Evolutionary conservation across 64 coral and sea anemone genomes (phyloP).

Genomic region (Orbicella faveolata): DNA sequence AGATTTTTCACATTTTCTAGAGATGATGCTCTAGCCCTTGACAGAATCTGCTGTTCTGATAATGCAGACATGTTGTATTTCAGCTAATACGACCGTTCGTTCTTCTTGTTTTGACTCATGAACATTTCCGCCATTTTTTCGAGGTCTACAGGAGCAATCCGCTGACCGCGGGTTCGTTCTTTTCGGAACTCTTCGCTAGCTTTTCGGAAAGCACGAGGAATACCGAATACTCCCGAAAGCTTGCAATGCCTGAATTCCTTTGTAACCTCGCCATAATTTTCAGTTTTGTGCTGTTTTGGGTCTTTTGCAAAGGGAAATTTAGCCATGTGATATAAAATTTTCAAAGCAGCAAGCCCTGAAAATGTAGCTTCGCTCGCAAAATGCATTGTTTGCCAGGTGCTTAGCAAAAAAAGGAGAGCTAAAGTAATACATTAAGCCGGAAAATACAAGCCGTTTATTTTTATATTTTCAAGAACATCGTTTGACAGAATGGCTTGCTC

Average conservation of each 20-base stretch:
- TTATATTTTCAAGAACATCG: background rate
- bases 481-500: background rate
- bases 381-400: background rate
- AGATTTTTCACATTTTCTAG: constrained; percentile 90
- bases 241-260: background rate
- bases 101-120: background rate
- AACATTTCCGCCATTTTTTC: constrained; percentile 87
- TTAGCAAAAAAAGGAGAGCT: background rate
- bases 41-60: constrained; percentile 77
- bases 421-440: background rate
- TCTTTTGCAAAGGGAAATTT: constrained; percentile 24
- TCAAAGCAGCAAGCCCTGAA: background rate
- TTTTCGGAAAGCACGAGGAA: background rate
- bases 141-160: background rate
- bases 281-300: background rate
- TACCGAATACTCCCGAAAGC: constrained; percentile 8
- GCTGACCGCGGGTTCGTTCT: constrained; percentile 3
- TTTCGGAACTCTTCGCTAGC: background rate
- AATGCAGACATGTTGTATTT: constrained; percentile 63
- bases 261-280: constrained; percentile 59
- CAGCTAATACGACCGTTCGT: background rate
- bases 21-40: constrained; percentile 70
- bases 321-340: constrained; percentile 60
- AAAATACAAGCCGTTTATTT: background rate
- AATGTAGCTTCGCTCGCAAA: background rate